phyloP scores from a whole-genome alignment of 2,797 vertebrate species.

The Nothura maculosa region DNA sequence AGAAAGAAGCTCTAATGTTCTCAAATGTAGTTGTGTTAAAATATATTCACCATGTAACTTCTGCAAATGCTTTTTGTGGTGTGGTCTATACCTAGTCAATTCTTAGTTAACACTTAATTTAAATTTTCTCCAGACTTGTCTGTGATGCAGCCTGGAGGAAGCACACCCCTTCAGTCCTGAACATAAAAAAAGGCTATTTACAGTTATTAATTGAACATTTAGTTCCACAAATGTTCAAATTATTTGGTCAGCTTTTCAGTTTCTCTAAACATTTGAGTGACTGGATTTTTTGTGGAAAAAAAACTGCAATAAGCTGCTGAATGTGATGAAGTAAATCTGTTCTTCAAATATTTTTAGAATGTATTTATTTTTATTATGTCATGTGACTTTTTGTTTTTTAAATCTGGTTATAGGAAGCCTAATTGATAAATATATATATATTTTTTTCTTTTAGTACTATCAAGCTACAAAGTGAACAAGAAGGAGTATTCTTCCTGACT shows the following conservation, averaged over 20 bases:
- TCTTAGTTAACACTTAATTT: background rate
- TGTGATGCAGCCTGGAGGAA: background rate
- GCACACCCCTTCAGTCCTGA: background rate
- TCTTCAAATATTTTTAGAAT: background rate
- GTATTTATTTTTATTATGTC: background rate
- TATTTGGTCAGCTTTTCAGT: background rate
- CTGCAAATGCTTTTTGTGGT: background rate
- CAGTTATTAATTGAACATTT: background rate
- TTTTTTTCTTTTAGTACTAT: background rate
- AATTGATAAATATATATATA: background rate
- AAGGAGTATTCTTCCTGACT: background rate
- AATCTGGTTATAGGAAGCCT: background rate
- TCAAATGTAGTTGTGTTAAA: background rate
- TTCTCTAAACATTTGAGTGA: background rate
- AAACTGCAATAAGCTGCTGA: background rate
- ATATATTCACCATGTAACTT: background rate
- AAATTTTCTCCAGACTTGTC: background rate
- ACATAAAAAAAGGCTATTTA: background rate
- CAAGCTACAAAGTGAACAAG: background rate
- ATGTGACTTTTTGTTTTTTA: background rate
- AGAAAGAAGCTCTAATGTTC: background rate
- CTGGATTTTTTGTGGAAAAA: background rate
- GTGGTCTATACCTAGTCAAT: background rate
- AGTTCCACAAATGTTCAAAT: background rate
- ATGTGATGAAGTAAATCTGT: background rate